phyloP scores from a whole-genome alignment of 2,113 vertebrate genomes.

The Dicerorhinus sumatrensis region DNA sequence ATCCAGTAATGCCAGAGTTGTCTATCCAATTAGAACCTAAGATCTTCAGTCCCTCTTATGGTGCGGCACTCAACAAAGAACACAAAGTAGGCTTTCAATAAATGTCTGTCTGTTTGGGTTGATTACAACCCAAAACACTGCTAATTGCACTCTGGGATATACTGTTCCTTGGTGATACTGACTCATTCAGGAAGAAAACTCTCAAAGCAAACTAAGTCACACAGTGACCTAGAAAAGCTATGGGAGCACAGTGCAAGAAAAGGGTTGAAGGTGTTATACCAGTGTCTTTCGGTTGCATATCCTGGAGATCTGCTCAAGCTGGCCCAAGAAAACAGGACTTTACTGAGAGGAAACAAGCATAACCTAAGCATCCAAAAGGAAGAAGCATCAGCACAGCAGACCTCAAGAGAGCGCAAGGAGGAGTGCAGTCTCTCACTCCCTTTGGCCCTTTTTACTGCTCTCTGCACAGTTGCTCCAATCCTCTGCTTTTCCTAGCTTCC shows the following conservation, averaged over 20 bases:
- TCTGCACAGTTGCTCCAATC: too few species aligned
- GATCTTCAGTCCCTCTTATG: not conserved
- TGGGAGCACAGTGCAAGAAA: not conserved
- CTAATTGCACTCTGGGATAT: not conserved
- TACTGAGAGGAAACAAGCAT: not conserved
- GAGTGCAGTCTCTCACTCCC: rapidly evolving
- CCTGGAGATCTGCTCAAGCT: not conserved
- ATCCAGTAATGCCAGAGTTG: not conserved
- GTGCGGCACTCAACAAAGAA: not conserved
- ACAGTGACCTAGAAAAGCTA: not conserved
- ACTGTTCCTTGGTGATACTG: not conserved
- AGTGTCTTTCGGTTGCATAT: not conserved
- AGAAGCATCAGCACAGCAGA: not conserved
- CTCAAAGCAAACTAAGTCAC: not conserved
- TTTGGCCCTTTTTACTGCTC: not conserved
- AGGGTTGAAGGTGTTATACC: rapidly evolving
- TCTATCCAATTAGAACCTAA: not conserved
- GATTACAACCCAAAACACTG: not conserved
- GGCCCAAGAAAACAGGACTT: not conserved
- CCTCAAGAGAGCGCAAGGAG: not conserved
- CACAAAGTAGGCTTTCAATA: not conserved
- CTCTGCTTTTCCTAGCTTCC: not conserved
- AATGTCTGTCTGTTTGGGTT: not conserved
- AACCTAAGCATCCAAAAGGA: not conserved
- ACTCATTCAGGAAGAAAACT: not conserved